These are phyloP conservation scores for Spicauda simplicius DNA, from an alignment of 2,888 invertebrate species.

Conservation along the genomic window DNA sequence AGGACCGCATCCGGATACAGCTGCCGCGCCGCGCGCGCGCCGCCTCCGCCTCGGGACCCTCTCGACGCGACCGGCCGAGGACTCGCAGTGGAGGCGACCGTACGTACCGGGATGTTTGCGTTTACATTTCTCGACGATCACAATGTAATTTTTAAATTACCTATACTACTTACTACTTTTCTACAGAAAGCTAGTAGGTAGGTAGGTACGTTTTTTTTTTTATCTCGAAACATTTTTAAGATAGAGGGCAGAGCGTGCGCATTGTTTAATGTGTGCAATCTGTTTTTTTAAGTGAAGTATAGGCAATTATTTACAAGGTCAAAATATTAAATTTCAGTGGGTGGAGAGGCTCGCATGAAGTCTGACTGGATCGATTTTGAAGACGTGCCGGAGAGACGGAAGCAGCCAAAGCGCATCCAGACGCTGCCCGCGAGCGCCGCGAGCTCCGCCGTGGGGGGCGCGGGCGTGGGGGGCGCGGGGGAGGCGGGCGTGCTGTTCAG, in stretches of 20 bases:
- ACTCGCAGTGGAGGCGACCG: slow-evolving; percentile 60
- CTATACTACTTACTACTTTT: no score
- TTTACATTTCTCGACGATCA: no score
- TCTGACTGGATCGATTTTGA: slow-evolving; percentile 94
- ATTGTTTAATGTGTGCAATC: no score
- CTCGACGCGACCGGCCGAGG: slow-evolving; percentile 47
- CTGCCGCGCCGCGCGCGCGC: slow-evolving; percentile 66
- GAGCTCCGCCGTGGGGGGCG: slow-evolving; percentile 61
- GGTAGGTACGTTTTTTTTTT: no score
- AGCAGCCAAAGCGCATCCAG: slow-evolving; percentile 92
- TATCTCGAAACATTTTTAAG: no score
- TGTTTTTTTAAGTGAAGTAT: no score
- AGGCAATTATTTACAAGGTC: no score
- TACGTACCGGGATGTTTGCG: slow-evolving; percentile 39
- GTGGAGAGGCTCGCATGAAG: slow-evolving; percentile 57
- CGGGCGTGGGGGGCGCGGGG: not conserved
- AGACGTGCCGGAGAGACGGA: slow-evolving; percentile 92
- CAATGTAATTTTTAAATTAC: no score
- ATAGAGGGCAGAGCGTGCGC: no score
- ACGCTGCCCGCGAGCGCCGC: slow-evolving; percentile 87
- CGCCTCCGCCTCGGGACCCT: slow-evolving; percentile 63
- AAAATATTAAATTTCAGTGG: slow-evolving; percentile 35
- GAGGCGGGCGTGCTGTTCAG: slow-evolving; percentile 79
- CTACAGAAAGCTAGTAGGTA: no score
- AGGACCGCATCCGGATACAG: slow-evolving; percentile 44